A percentile compares a stretch with the other conserved stretches of the same genome.
These are phyloP conservation scores for Sylvia borin DNA, from an alignment of 2,797 vertebrate genomes.

Conservation along the genomic window DNA sequence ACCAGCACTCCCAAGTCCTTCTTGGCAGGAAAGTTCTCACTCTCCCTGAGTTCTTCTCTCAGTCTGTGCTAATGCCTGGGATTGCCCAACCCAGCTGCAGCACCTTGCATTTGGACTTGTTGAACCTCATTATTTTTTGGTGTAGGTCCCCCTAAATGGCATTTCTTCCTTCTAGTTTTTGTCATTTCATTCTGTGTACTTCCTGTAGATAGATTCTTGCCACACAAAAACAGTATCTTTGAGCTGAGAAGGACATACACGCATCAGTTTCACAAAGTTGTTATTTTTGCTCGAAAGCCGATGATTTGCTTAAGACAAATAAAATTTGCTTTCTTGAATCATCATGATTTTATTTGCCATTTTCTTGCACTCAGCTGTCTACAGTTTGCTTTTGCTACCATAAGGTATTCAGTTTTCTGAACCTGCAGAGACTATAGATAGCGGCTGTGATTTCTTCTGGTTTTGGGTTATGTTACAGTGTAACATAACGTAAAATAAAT, in stretches of 20 bases:
- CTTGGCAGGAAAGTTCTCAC: not conserved
- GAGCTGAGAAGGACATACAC: not conserved
- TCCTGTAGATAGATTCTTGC: not conserved
- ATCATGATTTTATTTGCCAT: not conserved
- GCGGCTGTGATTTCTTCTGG: not conserved
- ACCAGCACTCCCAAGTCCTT: not conserved
- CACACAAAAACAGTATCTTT: not conserved
- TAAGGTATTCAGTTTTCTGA: not conserved
- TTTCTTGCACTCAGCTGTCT: not conserved
- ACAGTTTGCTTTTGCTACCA: not conserved
- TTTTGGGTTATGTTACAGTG: not conserved
- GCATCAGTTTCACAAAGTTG: not conserved
- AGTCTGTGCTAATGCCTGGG: not conserved
- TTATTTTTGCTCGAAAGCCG: not conserved
- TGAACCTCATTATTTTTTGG: not conserved
- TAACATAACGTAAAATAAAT: too few species aligned
- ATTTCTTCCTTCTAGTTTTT: not conserved
- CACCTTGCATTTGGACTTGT: not conserved
- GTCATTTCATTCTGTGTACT: not conserved
- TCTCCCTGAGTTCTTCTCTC: not conserved
- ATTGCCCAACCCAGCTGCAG: not conserved
- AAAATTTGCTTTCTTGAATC: not conserved
- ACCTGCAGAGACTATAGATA: not conserved
- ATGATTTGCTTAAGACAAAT: not conserved
- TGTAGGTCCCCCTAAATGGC: not conserved